These are phyloP conservation scores for Morinoia aosen DNA, from an alignment of 2,888 invertebrate genomes.

Conservation along the genomic window DNA sequence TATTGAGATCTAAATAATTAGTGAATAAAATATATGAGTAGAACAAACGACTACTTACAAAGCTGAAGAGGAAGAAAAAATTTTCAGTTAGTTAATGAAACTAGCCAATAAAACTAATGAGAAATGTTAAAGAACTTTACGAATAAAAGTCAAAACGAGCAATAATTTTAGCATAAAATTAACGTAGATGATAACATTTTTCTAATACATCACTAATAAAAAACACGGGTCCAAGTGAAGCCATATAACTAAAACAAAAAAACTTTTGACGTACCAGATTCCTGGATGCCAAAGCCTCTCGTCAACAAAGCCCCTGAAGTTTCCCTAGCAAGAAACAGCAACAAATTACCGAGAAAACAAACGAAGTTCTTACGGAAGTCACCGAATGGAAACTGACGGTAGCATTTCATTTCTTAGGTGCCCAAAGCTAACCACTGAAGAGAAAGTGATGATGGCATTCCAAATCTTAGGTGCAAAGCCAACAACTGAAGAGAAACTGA, in stretches of 20 bases:
- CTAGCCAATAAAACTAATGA: background rate
- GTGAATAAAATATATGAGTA: background rate
- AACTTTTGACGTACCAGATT: background rate
- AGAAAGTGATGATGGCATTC: no score
- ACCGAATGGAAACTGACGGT: no score
- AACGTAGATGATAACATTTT: background rate
- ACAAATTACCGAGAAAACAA: no score
- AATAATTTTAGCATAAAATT: background rate
- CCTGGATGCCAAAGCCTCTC: background rate
- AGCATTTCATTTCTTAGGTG: no score
- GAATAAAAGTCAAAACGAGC: background rate
- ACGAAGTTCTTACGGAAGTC: no score
- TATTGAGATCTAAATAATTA: constrained; percentile 4
- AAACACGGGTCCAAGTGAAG: background rate
- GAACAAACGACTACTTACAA: background rate
- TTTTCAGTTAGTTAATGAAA: background rate
- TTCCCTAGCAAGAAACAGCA: no score
- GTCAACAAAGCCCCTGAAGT: no score
- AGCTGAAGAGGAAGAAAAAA: background rate
- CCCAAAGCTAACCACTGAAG: no score
- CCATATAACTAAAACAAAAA: background rate
- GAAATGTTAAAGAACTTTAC: background rate
- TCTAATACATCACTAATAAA: background rate
- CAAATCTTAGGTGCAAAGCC: no score
- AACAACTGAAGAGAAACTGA: no score